Evolutionary conservation across 2,113 vertebrate genomes (phyloP).

Genomic region (Carlito syrichta): DNA sequence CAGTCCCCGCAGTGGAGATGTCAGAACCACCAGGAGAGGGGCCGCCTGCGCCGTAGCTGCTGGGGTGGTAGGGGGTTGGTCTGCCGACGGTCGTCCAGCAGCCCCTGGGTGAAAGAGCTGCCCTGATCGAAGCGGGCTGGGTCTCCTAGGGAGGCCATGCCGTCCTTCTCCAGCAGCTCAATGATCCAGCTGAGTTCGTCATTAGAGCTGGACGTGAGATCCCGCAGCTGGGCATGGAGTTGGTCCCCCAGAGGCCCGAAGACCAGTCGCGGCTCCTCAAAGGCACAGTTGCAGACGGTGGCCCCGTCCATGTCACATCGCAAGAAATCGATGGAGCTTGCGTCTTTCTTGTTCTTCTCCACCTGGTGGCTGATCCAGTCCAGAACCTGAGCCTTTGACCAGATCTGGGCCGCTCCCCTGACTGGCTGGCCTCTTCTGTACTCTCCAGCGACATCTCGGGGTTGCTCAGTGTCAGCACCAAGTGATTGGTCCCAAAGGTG

Average conservation of each 20-base stretch:
- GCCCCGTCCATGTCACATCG: slow-evolving; percentile 91
- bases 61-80: slow-evolving; percentile 68
- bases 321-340: slow-evolving; percentile 88
- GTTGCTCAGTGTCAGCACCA: slow-evolving; percentile 63
- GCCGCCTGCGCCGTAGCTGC: slow-evolving; percentile 80
- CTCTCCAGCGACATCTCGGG: slow-evolving; percentile 63
- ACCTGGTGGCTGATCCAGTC: slow-evolving; percentile 94
- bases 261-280: slow-evolving; percentile 83
- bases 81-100: slow-evolving; percentile 76
- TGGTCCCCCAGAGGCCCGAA: slow-evolving; percentile 89
- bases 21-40: slow-evolving; percentile 87
- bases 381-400: slow-evolving; percentile 91
- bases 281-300: slow-evolving; percentile 85
- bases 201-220: slow-evolving; percentile 78
- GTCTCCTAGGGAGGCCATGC: slow-evolving; percentile 56
- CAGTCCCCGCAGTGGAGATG: slow-evolving; percentile 83
- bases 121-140: slow-evolving; percentile 75
- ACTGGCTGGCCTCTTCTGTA: slow-evolving; percentile 83
- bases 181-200: slow-evolving; percentile 86
- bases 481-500: slow-evolving; percentile 66
- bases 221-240: slow-evolving; percentile 88
- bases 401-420: slow-evolving; percentile 85
- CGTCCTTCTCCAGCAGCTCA: slow-evolving; percentile 82
- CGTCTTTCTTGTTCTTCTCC: slow-evolving; percentile 90
- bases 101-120: slow-evolving; percentile 77